Percentiles rank a stretch among this genome's conserved stretches.
Evolutionary conservation across 2,797 vertebrate species (phyloP).

Genomic region (Dendrocincla fuliginosa): DNA sequence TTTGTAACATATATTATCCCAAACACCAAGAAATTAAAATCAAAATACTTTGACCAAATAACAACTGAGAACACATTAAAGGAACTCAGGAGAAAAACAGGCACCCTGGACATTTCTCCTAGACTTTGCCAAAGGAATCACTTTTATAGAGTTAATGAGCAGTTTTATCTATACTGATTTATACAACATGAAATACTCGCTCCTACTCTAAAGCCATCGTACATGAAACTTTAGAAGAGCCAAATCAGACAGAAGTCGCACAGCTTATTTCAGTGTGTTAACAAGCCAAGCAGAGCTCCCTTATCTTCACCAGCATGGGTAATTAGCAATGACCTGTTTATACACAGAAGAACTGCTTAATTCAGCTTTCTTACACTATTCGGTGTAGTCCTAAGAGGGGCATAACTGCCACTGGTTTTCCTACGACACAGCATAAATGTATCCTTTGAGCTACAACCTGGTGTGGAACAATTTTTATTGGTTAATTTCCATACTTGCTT

Average conservation of each 20-base stretch:
- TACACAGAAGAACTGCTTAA: constrained; percentile 37
- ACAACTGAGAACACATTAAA: neutral
- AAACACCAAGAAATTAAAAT: constrained; percentile 1
- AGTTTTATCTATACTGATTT: constrained; percentile 31
- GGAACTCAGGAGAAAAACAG: neutral
- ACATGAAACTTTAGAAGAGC: neutral
- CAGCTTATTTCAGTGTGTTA: constrained; percentile 18
- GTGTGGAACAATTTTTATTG: neutral
- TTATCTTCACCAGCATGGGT: neutral
- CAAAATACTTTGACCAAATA: constrained; percentile 26
- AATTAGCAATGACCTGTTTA: constrained; percentile 35
- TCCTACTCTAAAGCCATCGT: neutral
- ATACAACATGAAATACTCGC: neutral
- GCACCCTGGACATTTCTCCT: neutral
- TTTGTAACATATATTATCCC: constrained; percentile 19
- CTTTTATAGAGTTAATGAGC: constrained; percentile 23
- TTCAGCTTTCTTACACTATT: constrained; percentile 37
- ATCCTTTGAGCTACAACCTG: neutral
- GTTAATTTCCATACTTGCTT: neutral
- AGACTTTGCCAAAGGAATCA: constrained; percentile 12
- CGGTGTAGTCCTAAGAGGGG: neutral
- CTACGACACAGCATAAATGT: neutral
- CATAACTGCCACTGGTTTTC: neutral
- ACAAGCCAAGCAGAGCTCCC: constrained; percentile 35
- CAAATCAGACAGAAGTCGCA: neutral